These are phyloP conservation scores for Eurosta solidaginis DNA, from an alignment of 1,140 invertebrate species.

Conservation along the genomic window DNA sequence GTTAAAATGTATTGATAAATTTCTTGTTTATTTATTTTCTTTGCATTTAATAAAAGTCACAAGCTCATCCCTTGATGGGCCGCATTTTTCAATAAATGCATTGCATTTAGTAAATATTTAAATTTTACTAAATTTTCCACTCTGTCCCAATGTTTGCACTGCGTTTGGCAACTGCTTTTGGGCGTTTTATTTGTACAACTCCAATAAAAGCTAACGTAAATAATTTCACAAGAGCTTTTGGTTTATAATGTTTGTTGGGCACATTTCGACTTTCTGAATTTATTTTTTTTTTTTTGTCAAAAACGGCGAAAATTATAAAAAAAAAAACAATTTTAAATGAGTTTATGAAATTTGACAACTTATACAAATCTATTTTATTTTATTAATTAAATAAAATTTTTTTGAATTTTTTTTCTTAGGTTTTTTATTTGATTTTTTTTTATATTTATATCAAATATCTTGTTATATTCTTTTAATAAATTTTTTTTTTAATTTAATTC, in stretches of 20 bases:
- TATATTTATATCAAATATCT: too few species aligned
- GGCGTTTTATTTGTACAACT: background rate
- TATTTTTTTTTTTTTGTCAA: background rate
- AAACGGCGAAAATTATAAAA: too few species aligned
- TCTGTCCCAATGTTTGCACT: background rate
- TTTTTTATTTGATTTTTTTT: background rate
- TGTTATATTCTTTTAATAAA: too few species aligned
- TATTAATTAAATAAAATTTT: too few species aligned
- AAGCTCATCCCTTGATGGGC: background rate
- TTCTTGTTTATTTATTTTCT: background rate
- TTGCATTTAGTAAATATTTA: constrained; percentile 12
- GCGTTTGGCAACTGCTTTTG: background rate
- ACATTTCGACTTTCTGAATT: background rate
- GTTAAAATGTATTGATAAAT: background rate
- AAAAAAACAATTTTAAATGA: too few species aligned
- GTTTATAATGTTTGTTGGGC: background rate
- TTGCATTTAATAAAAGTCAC: background rate
- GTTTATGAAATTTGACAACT: too few species aligned
- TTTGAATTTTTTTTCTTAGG: background rate
- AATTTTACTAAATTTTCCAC: constrained; percentile 6
- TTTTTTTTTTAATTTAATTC: too few species aligned
- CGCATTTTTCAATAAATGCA: background rate
- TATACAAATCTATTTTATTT: too few species aligned
- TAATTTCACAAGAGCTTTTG: background rate
- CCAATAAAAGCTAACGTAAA: background rate